These are phyloP conservation scores for Himantopus leucocephalus DNA, from an alignment of 2,113 vertebrate genomes.

Conservation along the genomic window DNA sequence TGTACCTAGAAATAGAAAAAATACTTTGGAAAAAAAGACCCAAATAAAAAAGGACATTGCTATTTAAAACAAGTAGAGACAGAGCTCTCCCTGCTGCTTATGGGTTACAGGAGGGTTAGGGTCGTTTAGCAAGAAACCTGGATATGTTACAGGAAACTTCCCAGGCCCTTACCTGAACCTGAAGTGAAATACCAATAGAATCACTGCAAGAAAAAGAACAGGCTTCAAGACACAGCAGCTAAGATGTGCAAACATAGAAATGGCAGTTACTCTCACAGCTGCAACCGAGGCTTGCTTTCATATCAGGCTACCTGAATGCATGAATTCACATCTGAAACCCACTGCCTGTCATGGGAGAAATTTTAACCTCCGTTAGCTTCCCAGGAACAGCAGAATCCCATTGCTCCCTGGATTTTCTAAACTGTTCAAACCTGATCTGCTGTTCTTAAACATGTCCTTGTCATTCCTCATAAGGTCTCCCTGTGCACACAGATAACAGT, in stretches of 20 bases:
- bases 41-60: not conserved
- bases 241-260: not conserved
- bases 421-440: not conserved
- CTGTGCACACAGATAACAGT: not conserved
- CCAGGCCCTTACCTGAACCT: not conserved
- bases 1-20: not conserved
- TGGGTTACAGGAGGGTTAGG: fast-evolving
- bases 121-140: not conserved
- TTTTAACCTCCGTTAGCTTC: not conserved
- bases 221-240: not conserved
- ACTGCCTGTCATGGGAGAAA: not conserved
- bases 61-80: not conserved
- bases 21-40: not conserved
- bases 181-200: not conserved
- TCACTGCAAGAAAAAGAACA: not conserved
- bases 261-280: not conserved
- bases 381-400: not conserved
- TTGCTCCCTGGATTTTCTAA: not conserved
- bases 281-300: not conserved
- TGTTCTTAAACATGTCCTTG: not conserved
- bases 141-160: not conserved
- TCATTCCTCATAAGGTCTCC: not conserved
- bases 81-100: not conserved
- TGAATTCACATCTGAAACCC: not conserved
- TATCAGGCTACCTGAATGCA: not conserved